Conservation (phyloP, 2,797 vertebrate species). For the Parauchenoglanis ngamensis region DNA sequence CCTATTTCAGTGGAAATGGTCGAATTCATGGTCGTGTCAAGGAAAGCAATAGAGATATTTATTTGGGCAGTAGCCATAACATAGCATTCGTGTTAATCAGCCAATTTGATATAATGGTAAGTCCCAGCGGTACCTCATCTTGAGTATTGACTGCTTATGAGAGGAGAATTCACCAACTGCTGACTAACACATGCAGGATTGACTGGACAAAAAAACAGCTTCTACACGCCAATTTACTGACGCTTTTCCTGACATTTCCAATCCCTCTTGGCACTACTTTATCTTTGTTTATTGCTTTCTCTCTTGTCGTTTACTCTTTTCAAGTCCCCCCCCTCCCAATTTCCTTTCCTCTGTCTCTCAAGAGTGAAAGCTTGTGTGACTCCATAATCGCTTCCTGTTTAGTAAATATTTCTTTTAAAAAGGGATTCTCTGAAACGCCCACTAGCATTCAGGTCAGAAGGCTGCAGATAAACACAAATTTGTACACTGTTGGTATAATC, state of each 20-base stretch:
- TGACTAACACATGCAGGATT: neutral
- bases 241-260: conserved; percentile 28
- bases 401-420: conserved; percentile 45
- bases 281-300: conserved; percentile 38
- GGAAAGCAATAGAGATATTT: neutral
- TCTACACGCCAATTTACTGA: conserved; percentile 14
- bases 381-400: conserved; percentile 43
- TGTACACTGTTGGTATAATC: neutral
- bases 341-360: neutral
- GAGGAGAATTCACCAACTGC: neutral
- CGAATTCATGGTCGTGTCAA: neutral
- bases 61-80: neutral
- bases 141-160: conserved; percentile 10
- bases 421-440: conserved; percentile 15
- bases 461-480: neutral
- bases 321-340: neutral
- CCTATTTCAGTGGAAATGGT: conserved; percentile 9
- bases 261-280: conserved; percentile 1
- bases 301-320: conserved; percentile 23
- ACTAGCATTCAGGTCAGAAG: conserved; percentile 29
- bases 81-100: neutral
- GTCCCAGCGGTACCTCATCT: neutral
- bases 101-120: neutral
- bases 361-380: conserved; percentile 31
- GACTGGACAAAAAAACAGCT: neutral